Percentiles rank a stretch among this genome's conserved stretches.
Evolutionary conservation across 1,140 invertebrate species (phyloP).

Genomic region (Drosophila truncata): DNA sequence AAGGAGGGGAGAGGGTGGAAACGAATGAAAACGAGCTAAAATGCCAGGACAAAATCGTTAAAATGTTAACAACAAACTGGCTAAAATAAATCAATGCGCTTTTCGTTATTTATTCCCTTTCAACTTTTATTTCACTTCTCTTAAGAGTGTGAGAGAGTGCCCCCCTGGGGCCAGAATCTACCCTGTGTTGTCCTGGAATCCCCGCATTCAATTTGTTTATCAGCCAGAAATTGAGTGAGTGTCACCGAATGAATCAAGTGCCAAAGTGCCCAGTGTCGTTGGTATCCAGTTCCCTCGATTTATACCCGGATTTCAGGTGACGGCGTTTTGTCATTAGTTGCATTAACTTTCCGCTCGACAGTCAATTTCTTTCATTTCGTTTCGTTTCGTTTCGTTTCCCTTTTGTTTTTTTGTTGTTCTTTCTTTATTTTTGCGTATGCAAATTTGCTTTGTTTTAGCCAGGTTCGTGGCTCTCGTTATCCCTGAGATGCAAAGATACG

Average conservation of each 20-base stretch:
- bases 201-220: constrained; percentile 81
- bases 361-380: constrained; percentile 61
- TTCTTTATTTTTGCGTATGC: constrained; percentile 59
- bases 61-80: constrained; percentile 82
- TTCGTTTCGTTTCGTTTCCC: constrained; percentile 7
- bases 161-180: constrained; percentile 40
- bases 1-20: constrained; percentile 10
- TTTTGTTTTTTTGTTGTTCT: not conserved
- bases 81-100: constrained; percentile 82
- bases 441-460: constrained; percentile 50
- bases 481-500: constrained; percentile 16
- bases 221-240: constrained; percentile 80
- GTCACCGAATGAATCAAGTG: constrained; percentile 79
- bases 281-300: constrained; percentile 13
- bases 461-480: constrained; percentile 6
- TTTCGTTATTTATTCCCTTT: constrained; percentile 81
- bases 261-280: constrained; percentile 42
- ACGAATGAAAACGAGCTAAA: constrained; percentile 63
- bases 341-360: constrained; percentile 78
- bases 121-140: constrained; percentile 68
- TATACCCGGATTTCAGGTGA: constrained; percentile 29
- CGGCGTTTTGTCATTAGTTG: constrained; percentile 76
- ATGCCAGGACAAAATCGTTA: constrained; percentile 82
- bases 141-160: constrained; percentile 22
- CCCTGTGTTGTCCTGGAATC: constrained; percentile 25